phyloP scores from a whole-genome alignment of 1,140 invertebrate species.

The Idris sp. region DNA sequence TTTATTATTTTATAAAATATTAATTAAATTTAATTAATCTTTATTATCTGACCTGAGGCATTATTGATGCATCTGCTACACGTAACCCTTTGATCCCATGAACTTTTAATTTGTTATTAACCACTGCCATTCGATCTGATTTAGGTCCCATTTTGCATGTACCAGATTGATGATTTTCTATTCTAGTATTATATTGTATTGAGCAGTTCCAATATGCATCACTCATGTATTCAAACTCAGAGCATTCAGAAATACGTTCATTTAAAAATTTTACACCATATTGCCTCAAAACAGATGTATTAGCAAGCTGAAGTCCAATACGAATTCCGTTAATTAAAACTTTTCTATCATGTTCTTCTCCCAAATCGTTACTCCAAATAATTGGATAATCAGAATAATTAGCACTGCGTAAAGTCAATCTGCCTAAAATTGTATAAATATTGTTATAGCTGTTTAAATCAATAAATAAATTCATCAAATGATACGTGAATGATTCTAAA shows the following conservation, averaged over 20 bases:
- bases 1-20: too few species aligned
- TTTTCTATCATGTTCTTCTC: constrained; percentile 71
- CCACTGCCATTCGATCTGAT: constrained; percentile 74
- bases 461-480: too few species aligned
- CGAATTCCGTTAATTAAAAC: constrained; percentile 75
- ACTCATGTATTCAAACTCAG: constrained; percentile 53
- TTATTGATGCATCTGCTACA: constrained; percentile 87
- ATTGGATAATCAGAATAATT: constrained; percentile 80
- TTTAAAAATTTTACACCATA: constrained; percentile 55
- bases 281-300: constrained; percentile 64
- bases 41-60: constrained; percentile 76
- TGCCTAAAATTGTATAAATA: constrained; percentile 76
- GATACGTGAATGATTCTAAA: too few species aligned
- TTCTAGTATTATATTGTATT: constrained; percentile 73
- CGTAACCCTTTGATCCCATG: constrained; percentile 83
- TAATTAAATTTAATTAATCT: too few species aligned
- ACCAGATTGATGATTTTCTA: constrained; percentile 80
- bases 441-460: too few species aligned
- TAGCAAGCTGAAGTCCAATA: constrained; percentile 62
- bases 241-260: constrained; percentile 55
- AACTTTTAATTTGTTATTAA: constrained; percentile 77
- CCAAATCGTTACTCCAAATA: constrained; percentile 81
- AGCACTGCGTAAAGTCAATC: constrained; percentile 68
- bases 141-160: constrained; percentile 81
- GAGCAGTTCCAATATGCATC: constrained; percentile 81